Conservation (phyloP, 2,797 vertebrate species). For the Hypotaenidia okinawae region DNA sequence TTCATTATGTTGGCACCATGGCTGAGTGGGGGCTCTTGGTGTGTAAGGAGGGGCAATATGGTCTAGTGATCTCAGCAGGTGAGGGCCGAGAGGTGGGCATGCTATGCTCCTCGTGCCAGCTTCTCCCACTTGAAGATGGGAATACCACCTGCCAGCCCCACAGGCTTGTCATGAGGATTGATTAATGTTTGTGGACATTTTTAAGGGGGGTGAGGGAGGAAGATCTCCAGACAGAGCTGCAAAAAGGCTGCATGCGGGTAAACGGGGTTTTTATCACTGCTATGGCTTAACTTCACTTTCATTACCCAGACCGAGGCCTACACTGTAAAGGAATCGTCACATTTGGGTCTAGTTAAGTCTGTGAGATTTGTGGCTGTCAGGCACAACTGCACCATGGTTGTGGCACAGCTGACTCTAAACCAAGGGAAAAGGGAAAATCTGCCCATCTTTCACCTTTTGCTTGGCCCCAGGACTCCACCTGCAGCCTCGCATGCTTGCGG, state of each 20-base stretch:
- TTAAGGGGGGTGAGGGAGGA: background rate
- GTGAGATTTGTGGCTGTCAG: background rate
- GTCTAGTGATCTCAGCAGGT: slow-evolving; percentile 47
- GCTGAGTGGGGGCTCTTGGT: background rate
- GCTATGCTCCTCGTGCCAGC: background rate
- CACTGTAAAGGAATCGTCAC: background rate
- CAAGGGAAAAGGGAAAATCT: background rate
- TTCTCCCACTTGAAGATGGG: background rate
- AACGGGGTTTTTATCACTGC: background rate
- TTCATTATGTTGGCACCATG: background rate
- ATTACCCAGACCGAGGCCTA: background rate
- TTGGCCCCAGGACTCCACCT: background rate
- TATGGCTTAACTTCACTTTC: fast-evolving
- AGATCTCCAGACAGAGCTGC: background rate
- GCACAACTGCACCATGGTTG: background rate
- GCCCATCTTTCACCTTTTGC: background rate
- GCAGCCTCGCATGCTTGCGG: background rate
- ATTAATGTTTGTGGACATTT: slow-evolving; percentile 36
- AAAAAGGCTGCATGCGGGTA: background rate
- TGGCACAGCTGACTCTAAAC: background rate
- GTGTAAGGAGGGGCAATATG: background rate
- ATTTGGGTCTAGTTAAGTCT: background rate
- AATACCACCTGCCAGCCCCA: slow-evolving; percentile 60
- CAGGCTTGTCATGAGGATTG: slow-evolving; percentile 37
- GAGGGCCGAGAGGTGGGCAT: slow-evolving; percentile 9